Evolutionary conservation across 2,113 vertebrate species (phyloP), one percentile per base, ranked within the genome.

Genomic region (Oxyruncus cristatus): DNA sequence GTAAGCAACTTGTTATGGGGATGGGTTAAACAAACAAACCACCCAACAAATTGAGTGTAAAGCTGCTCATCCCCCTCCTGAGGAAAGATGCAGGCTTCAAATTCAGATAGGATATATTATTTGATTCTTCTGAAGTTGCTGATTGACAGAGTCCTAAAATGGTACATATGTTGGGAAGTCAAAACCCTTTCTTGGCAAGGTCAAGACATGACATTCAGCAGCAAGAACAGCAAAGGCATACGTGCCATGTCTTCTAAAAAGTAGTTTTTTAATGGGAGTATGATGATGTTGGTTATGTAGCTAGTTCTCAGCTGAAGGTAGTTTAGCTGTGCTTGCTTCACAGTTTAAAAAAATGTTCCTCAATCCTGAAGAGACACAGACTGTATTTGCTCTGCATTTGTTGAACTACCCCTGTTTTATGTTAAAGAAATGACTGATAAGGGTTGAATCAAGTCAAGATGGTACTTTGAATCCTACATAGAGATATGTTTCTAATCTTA

Each of bases 1-100:
- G 99, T 99, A 94, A 92, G 94, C 72, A 52, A 5, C 37, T 68
- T 56, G 5, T 35, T 37, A 22, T 12, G 61, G 17, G 62, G 10
- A 21, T 75, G 16, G 18, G 27, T 67, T 46, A 32, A 53, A 65
- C 66, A 50, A 74, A 1, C 4, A 33, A 52, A 22, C 8, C 15
- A 26, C 28, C 18, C 13, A 21, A 28, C 17, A 67, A 84, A 26
- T 49, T 4, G 22, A 33, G 9, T 56, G 12, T 78, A 35, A 77
- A 78, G 33, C 18, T 91, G 19, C 18, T 89, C 22, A 20, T 55
- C 14, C 58, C 21, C 80, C 20, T 68, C 13, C 7, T 61, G 19
- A n/a, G 61, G 81, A 77, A 81, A 86, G 28, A 2, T 61, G 21
- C 33, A 84, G 59, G 14, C 59, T 91, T 84, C 81, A 70, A n/a